phyloP scores from a whole-genome alignment of 2,113 vertebrate species.

The Scomber japonicus region DNA sequence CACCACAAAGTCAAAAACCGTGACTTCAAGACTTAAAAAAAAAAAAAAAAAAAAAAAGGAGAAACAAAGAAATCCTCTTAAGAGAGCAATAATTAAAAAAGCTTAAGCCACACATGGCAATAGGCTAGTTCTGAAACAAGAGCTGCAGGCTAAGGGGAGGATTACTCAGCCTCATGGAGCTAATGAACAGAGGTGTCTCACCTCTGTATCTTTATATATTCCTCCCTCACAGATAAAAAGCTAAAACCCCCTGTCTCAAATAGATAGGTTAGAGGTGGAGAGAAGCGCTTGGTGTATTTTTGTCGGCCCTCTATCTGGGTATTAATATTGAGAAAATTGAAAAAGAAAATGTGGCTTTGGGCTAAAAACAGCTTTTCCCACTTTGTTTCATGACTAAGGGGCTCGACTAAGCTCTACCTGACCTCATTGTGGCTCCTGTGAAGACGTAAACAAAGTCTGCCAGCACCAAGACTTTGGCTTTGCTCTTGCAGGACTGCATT shows the following conservation, averaged over 20 bases:
- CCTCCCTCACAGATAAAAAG: conserved; percentile 47
- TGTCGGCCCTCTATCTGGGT: conserved; percentile 47
- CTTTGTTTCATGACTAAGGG: conserved; percentile 51
- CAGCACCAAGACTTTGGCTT: conserved; percentile 40
- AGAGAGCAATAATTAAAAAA: conserved; percentile 69
- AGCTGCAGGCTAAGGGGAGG: conserved; percentile 76
- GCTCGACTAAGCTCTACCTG: conserved; percentile 53
- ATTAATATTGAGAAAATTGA: conserved; percentile 53
- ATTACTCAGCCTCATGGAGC: conserved; percentile 74
- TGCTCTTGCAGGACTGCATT: conserved; percentile 15
- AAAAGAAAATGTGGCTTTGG: conserved; percentile 41
- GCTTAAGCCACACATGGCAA: conserved; percentile 82
- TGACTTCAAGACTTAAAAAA: conserved; percentile 69
- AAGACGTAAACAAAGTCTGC: conserved; percentile 28
- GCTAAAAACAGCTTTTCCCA: conserved; percentile 62
- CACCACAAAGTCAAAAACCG: conserved; percentile 72
- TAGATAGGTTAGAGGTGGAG: conserved; percentile 63
- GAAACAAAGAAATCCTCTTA: conserved; percentile 72
- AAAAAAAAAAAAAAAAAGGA: conserved; percentile 58
- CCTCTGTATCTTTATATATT: conserved; percentile 42
- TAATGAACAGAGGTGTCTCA: conserved; percentile 73
- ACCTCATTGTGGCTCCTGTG: conserved; percentile 46
- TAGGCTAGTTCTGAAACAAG: conserved; percentile 79
- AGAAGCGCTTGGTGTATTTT: conserved; percentile 48
- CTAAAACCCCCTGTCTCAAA: conserved; percentile 56